Evolutionary conservation across 2,888 invertebrate species (phyloP), one percentile per base, ranked within the genome.

Genomic region (Andricus quercusramuli): DNA sequence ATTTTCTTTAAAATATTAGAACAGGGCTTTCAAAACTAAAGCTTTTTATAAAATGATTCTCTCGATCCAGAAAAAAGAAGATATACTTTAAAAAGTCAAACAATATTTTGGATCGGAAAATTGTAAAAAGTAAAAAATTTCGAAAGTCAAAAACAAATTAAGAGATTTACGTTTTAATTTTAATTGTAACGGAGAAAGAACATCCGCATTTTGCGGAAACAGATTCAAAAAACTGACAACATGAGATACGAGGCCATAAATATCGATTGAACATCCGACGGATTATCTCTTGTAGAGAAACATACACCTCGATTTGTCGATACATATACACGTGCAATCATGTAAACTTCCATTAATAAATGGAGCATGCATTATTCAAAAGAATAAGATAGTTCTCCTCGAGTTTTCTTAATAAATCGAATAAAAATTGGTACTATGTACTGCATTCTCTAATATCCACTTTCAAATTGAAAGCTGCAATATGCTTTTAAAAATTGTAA

Each of bases 221-320:
- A 25, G 29, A 70, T 74, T 74, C 11, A 25, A 51, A 74, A 74
- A 11, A 74, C 20, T 9, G 32, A 20, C 22, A 74, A 74, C 25
- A 74, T 56, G 70, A 74, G 56, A 56, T 74, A 74, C 29, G 29
- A 25, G 29, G n/a, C 20, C 51, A 51, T 56, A 51, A 32, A 51
- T 56, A 74, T 74, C 51, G 70, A 56, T 29, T 32, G 32, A 74
- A 74, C 70, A 56, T 74, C 51, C 56, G 70, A 74, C 51, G 51
- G 70, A 74, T 74, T 74, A 74, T 74, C 70, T 74, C 70, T 74
- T 74, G 70, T 51, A 44, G n/a, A 56, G 70, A 51, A 74, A 74
- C 32, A 74, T 74, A 29, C 56, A 56, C 20, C 51, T 56, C 70
- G 3, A 74, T 32, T 74, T 74, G 70, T 74, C 70, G 32, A 74